Percentiles rank a stretch among this genome's conserved stretches.
Evolutionary conservation across 2,113 vertebrate genomes (phyloP).

Genomic region (Neodontobutis hainanensis): DNA sequence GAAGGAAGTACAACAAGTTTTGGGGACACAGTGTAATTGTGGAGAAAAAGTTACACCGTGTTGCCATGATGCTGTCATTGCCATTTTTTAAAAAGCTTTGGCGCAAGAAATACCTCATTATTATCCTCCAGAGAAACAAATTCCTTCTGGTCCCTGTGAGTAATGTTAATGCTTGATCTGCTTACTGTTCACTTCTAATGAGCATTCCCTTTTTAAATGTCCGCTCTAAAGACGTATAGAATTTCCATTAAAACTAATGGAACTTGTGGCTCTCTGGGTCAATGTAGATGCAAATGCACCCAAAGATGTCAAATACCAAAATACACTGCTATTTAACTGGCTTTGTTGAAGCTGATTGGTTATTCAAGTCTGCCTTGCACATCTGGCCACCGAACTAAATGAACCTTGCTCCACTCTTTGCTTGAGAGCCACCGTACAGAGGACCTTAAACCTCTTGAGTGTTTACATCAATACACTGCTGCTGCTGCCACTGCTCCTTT

Average conservation of each 20-base stretch:
- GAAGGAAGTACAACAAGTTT: no score
- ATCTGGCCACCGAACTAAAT: background rate
- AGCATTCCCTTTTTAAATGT: background rate
- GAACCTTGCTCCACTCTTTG: background rate
- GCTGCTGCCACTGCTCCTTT: constrained; percentile 49
- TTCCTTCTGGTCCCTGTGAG: background rate
- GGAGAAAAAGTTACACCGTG: no score
- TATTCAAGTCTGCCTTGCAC: background rate
- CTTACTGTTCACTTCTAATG: background rate
- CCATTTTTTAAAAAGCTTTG: background rate
- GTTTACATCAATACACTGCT: constrained; percentile 12
- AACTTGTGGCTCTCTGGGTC: background rate
- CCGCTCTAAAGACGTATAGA: background rate
- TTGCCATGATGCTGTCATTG: background rate
- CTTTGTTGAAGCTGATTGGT: background rate
- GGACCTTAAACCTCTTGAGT: background rate
- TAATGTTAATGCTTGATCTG: background rate
- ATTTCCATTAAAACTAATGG: background rate
- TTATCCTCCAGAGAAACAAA: background rate
- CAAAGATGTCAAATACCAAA: no score
- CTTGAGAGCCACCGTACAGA: background rate
- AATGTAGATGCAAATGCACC: no score
- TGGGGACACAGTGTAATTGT: no score
- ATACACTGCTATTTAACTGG: background rate
- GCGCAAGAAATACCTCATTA: background rate